Conservation (phyloP, 1,140 invertebrate species). For the Polyergus mexicanus region DNA sequence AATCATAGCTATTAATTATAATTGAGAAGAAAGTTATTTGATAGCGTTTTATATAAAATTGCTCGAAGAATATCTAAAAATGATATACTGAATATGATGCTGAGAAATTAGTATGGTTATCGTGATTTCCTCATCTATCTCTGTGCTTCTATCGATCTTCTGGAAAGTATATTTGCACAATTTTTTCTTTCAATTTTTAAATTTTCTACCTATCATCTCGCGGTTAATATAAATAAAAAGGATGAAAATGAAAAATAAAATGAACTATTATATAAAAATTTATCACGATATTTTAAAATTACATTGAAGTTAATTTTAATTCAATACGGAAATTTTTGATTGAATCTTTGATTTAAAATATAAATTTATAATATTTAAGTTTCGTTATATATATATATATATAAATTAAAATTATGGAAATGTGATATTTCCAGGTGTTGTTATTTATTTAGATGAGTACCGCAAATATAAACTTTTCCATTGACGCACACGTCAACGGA, state of each 20-base stretch:
- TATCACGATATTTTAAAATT: not conserved
- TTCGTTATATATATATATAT: no score
- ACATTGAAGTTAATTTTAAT: not conserved
- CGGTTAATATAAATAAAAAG: not conserved
- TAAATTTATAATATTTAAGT: no score
- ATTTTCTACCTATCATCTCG: not conserved
- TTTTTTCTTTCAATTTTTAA: not conserved
- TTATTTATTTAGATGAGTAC: not conserved
- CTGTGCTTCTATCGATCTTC: not conserved
- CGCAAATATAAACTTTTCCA: not conserved
- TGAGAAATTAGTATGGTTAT: not conserved
- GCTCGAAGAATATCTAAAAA: not conserved
- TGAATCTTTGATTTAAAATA: not conserved
- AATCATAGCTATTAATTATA: not conserved
- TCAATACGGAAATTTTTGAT: not conserved
- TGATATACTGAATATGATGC: not conserved
- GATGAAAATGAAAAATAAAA: constrained; percentile 4
- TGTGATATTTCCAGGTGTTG: not conserved
- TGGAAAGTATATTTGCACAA: not conserved
- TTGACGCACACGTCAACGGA: no score
- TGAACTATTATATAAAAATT: not conserved
- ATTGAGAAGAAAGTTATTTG: not conserved
- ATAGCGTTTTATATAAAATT: not conserved
- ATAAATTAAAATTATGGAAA: no score
- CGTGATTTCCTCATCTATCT: no score